Percentiles rank a stretch among this genome's conserved stretches.
These are phyloP conservation scores for Pararge aegeria DNA, from an alignment of 1,140 invertebrate species.

Conservation along the genomic window DNA sequence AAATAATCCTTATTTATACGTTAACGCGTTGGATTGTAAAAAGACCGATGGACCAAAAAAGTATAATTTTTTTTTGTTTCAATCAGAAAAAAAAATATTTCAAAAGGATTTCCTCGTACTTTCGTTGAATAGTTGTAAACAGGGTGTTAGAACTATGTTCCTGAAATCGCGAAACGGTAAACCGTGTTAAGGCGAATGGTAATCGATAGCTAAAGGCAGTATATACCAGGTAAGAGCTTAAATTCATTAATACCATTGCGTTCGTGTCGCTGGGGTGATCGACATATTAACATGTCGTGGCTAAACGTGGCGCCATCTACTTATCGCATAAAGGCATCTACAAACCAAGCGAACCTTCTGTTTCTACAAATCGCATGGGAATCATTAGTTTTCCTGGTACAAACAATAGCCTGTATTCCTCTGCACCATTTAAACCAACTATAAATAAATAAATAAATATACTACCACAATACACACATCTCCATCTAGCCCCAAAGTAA, in stretches of 20 bases:
- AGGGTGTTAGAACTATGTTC: background rate
- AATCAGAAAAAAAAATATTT: too few relatives aligned
- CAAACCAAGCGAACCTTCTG: background rate
- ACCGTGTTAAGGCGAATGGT: constrained; percentile 4
- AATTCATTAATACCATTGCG: constrained; percentile 34
- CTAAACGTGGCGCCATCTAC: constrained; percentile 27
- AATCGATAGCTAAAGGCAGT: constrained; percentile 18
- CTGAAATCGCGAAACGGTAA: constrained; percentile 22
- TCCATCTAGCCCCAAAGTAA: too few relatives aligned
- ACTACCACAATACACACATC: too few relatives aligned
- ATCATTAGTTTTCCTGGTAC: too few relatives aligned
- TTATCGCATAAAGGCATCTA: constrained; percentile 2
- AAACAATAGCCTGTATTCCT: too few relatives aligned
- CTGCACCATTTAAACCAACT: too few relatives aligned
- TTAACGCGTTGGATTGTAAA: too few relatives aligned
- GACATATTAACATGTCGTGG: constrained; percentile 27
- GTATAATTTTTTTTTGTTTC: too few relatives aligned
- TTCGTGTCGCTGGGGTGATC: constrained; percentile 25
- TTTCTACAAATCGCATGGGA: background rate
- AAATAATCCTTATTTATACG: too few relatives aligned
- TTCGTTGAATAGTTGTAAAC: constrained; percentile 1
- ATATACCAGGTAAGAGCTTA: constrained; percentile 5
- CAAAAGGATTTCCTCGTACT: too few relatives aligned
- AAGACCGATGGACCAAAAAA: too few relatives aligned
- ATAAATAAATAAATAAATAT: too few relatives aligned